A percentile compares a stretch with the other conserved stretches of the same genome.
phyloP scores from a whole-genome alignment of 35 echinoderm and acorn worm genomes.

The Heliocidaris erythrogramma region DNA sequence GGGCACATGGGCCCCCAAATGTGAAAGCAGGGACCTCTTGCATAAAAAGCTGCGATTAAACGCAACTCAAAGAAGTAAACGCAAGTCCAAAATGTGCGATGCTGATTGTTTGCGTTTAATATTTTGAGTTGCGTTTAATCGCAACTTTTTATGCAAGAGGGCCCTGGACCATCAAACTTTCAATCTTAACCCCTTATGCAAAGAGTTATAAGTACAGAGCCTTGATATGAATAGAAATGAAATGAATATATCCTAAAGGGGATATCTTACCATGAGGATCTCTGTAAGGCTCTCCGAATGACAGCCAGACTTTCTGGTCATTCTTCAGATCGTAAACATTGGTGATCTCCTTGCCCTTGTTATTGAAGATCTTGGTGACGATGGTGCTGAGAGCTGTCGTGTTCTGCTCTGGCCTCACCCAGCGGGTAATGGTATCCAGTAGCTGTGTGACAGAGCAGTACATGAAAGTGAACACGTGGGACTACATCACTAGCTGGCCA shows the following conservation, averaged over 20 bases:
- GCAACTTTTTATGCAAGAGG: no score
- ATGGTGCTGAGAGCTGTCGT: constrained; percentile 87
- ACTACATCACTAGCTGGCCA: no score
- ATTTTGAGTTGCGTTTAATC: no score
- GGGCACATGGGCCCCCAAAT: no score
- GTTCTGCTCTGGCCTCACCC: constrained; percentile 75
- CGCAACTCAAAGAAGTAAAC: no score
- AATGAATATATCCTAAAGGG: neutral
- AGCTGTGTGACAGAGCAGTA: constrained; percentile 58
- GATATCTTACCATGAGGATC: constrained; percentile 75
- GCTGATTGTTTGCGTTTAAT: no score
- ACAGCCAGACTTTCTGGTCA: constrained; percentile 89
- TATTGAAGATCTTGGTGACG: constrained; percentile 83
- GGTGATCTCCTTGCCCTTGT: constrained; percentile 75
- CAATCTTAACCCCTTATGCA: no score
- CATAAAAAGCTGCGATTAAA: no score
- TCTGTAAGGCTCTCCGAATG: constrained; percentile 92
- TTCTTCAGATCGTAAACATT: constrained; percentile 82
- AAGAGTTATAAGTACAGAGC: no score
- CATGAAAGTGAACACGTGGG: neutral
- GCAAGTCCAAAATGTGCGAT: no score
- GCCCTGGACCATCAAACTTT: no score
- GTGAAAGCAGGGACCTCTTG: no score
- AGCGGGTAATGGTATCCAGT: constrained; percentile 78
- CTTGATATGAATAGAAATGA: neutral